phyloP scores from a whole-genome alignment of 2,888 invertebrate species.

The Leucania comma region DNA sequence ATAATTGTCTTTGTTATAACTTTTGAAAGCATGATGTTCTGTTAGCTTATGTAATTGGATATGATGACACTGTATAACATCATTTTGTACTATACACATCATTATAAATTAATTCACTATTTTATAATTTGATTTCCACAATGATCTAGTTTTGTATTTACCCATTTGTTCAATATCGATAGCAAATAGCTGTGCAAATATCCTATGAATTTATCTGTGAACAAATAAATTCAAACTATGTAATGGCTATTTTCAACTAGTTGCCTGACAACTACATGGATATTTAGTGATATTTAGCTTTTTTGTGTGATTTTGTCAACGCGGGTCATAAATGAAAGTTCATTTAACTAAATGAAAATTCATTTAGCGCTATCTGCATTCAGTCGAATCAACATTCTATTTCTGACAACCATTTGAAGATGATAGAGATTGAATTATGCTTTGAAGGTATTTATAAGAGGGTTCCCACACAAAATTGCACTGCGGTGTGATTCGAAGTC shows the following conservation, averaged over 20 bases:
- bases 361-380: no score
- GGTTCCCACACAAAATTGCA: no score
- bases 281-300: background rate
- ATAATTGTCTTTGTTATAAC: no score
- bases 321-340: no score
- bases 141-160: background rate
- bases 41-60: background rate
- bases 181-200: background rate
- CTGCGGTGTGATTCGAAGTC: no score
- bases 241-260: background rate
- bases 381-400: no score
- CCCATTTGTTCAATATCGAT: constrained; percentile 1
- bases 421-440: no score
- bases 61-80: background rate
- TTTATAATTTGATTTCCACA: background rate
- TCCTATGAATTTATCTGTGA: background rate
- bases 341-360: no score
- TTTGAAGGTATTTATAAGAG: no score
- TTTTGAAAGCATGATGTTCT: background rate
- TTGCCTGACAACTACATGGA: background rate
- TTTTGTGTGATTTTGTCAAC: background rate
- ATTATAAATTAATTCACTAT: background rate
- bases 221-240: background rate
- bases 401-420: no score
- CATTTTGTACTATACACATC: background rate